Evolutionary conservation across 2,888 invertebrate species (phyloP), one percentile per base, ranked within the genome.

Genomic region (Laspeyria flexula): DNA sequence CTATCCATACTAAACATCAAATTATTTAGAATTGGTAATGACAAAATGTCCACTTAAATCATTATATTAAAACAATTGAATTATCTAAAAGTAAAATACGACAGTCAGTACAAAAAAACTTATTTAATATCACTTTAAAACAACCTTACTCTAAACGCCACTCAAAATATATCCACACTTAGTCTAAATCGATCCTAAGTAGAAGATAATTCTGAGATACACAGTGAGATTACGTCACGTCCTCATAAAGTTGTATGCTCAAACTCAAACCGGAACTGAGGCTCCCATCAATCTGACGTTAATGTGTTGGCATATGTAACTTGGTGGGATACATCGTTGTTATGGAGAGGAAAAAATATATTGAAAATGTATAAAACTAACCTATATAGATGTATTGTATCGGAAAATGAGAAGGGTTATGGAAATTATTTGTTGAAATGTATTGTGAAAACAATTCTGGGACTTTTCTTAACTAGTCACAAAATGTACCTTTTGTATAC

Each of bases 181-280:
- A 65, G 55, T 50, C 25, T 40, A 43, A 55, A 40, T 39, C 51
- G 52, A 54, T 50, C 56, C 56, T 35, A 69, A 67, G 66, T 59
- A 53, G 66, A 69, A 62, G 66, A 69, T 67, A 69, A 65, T 65
- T 69, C 56, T 18, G 42, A 59, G 55, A 54, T 58, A 66, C 65
- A 64, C 68, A 67, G 60, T 62, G 53, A 60, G 72, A 71, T 65
- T 68, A 70, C 64, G 54, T 64, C 75, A 77, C 71, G 75, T 77
- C 71, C 65, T 68, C 51, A 60, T 65, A 70, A 73, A 75, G 69
- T 76, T 73, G 63, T 56, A 39, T 55, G 43, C 64, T 73, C 59
- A 71, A 78, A 79, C 73, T 77, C 71, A 68, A 75, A 73, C 75
- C 73, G 78, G 77, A 81, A 77, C 68, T 71, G 67, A 58, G 56